phyloP scores from a whole-genome alignment of 2,888 invertebrate species.

The Archips xylosteana region DNA sequence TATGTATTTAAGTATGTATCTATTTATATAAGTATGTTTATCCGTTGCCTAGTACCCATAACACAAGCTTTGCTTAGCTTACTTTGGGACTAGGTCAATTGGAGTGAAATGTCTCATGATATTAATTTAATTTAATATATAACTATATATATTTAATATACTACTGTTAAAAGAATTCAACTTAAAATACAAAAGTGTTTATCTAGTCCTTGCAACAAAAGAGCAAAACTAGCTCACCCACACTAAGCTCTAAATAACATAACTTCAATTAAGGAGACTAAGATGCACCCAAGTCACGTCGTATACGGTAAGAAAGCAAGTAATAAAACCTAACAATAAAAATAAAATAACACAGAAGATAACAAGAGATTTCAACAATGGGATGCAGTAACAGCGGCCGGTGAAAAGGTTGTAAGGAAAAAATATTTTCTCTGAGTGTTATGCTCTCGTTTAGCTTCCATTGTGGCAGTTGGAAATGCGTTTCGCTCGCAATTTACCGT shows the following conservation, averaged over 20 bases:
- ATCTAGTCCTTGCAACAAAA: background rate
- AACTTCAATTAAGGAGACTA: constrained; percentile 22
- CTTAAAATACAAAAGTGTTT: too few relatives aligned
- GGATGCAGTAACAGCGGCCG: constrained; percentile 36
- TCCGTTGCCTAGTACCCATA: too few relatives aligned
- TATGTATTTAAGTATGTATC: too few relatives aligned
- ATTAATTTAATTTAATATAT: too few relatives aligned
- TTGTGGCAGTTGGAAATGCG: constrained; percentile 47
- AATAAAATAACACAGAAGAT: constrained; percentile 53
- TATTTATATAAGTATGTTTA: too few relatives aligned
- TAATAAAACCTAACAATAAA: constrained; percentile 52
- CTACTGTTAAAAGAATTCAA: too few relatives aligned
- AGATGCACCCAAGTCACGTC: constrained; percentile 15
- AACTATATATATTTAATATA: too few relatives aligned
- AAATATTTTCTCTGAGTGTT: constrained; percentile 43
- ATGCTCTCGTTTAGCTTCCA: constrained; percentile 50
- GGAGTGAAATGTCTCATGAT: too few relatives aligned
- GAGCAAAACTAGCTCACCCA: constrained; percentile 8
- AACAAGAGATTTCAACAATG: constrained; percentile 54
- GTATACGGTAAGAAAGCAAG: constrained; percentile 35
- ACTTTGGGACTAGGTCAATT: too few relatives aligned
- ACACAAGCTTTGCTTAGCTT: too few relatives aligned
- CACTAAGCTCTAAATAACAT: constrained; percentile 1
- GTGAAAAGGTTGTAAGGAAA: constrained; percentile 37
- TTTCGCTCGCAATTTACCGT: constrained; percentile 44